A percentile compares a stretch with the other conserved stretches of the same genome.
These are phyloP conservation scores for Sphecodes monilicornis DNA, from an alignment of 2,888 invertebrate genomes.

Conservation along the genomic window DNA sequence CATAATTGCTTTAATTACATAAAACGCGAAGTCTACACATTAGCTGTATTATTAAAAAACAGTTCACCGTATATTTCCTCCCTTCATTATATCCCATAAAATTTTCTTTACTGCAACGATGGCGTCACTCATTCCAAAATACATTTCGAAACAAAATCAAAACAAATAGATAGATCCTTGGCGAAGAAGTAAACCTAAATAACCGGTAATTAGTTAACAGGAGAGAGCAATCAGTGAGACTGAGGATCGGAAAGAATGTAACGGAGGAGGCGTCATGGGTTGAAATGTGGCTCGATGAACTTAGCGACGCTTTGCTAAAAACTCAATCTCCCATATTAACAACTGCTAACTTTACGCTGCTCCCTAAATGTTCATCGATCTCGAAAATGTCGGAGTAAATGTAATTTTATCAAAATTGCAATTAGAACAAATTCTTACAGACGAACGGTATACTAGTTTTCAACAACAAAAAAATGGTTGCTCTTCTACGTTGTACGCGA, in stretches of 20 bases:
- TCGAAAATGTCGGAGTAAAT: too few species aligned
- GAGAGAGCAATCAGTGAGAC: not conserved
- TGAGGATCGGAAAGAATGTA: not conserved
- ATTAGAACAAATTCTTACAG: too few species aligned
- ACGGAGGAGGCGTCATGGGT: not conserved
- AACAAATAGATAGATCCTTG: not conserved
- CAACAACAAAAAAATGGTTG: too few species aligned
- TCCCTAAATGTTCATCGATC: too few species aligned
- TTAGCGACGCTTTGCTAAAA: too few species aligned
- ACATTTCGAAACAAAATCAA: not conserved
- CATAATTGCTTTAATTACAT: not conserved
- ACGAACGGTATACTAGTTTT: too few species aligned
- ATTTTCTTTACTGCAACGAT: not conserved
- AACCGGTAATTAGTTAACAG: not conserved
- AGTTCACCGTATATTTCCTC: not conserved
- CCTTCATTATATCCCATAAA: not conserved
- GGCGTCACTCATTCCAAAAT: not conserved
- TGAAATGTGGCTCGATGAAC: not conserved
- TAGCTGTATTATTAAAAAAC: conserved; percentile 2
- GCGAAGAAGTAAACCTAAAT: not conserved
- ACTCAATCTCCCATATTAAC: too few species aligned
- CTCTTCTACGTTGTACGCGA: too few species aligned
- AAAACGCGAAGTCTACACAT: not conserved
- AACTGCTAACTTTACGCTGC: too few species aligned
- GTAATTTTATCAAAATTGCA: too few species aligned